A percentile compares a stretch with the other conserved stretches of the same genome.
Evolutionary conservation across 2,888 invertebrate genomes (phyloP).

Genomic region (Lepidocyrtinus sp.): DNA sequence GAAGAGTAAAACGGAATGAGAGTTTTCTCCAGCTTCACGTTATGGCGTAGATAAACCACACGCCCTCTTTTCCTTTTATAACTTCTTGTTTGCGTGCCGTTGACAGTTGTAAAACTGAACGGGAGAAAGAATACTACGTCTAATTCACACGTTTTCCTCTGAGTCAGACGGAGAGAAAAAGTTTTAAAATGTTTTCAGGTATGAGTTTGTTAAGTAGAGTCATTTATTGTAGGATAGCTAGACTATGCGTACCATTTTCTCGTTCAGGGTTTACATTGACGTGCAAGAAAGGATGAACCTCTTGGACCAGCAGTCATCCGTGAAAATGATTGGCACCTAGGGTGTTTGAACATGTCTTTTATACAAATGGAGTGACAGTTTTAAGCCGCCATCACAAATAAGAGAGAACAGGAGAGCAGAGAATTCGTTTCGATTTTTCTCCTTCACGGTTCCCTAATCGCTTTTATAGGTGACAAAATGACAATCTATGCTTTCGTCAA

Average conservation of each 20-base stretch:
- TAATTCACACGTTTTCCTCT: too few species aligned
- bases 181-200: constrained; percentile 1
- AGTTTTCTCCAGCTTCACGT: too few species aligned
- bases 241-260: constrained; percentile 1
- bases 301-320: constrained; percentile 25
- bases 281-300: not conserved
- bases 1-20: constrained; percentile 2
- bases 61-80: constrained; percentile 12
- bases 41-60: not conserved
- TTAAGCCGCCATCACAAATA: constrained; percentile 19
- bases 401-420: not conserved
- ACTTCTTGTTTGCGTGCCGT: constrained; percentile 26
- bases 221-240: constrained; percentile 3
- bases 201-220: not conserved
- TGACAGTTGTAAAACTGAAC: constrained; percentile 16
- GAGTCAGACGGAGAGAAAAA: constrained; percentile 21
- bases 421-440: not conserved
- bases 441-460: not conserved
- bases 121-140: not conserved
- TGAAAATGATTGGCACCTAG: constrained; percentile 48
- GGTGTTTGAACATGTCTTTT: constrained; percentile 40
- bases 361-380: constrained; percentile 31
- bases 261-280: not conserved
- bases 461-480: not conserved
- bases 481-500: too few species aligned